These are phyloP conservation scores for Mamestra brassicae DNA, from an alignment of 2,888 invertebrate species.

Conservation along the genomic window DNA sequence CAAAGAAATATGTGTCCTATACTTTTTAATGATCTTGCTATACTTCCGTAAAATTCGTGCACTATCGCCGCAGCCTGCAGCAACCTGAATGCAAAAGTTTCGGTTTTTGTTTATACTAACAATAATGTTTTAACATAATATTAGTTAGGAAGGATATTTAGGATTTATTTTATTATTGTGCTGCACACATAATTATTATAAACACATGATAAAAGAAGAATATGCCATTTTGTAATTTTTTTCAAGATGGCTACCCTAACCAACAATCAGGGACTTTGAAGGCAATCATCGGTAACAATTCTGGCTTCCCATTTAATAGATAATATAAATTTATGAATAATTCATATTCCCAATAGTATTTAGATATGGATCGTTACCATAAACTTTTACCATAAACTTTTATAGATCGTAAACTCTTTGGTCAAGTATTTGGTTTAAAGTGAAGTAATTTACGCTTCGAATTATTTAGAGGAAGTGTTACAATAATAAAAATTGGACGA, in stretches of 20 bases:
- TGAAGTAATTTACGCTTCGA: conserved; percentile 41
- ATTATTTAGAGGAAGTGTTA: conserved; percentile 38
- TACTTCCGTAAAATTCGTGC: too few species aligned
- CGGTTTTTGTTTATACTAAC: too few species aligned
- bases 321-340: conserved; percentile 50
- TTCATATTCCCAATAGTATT: conserved; percentile 47
- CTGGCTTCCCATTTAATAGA: conserved; percentile 19
- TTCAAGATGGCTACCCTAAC: conserved; percentile 20
- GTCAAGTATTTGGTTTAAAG: conserved; percentile 48
- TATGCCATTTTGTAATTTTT: background rate
- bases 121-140: too few species aligned
- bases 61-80: too few species aligned
- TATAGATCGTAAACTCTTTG: conserved; percentile 50
- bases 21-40: too few species aligned
- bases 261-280: background rate
- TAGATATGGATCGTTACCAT: conserved; percentile 55
- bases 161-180: too few species aligned
- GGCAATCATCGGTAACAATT: conserved; percentile 4
- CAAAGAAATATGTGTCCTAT: too few species aligned
- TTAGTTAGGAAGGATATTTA: too few species aligned
- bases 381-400: conserved; percentile 48
- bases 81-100: too few species aligned
- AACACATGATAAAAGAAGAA: too few species aligned
- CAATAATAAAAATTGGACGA: conserved; percentile 42
- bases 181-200: too few species aligned